Percentiles rank a stretch among this genome's conserved stretches.
phyloP scores from a whole-genome alignment of 2,888 invertebrate genomes.

The Leptinotarsa haldemani region DNA sequence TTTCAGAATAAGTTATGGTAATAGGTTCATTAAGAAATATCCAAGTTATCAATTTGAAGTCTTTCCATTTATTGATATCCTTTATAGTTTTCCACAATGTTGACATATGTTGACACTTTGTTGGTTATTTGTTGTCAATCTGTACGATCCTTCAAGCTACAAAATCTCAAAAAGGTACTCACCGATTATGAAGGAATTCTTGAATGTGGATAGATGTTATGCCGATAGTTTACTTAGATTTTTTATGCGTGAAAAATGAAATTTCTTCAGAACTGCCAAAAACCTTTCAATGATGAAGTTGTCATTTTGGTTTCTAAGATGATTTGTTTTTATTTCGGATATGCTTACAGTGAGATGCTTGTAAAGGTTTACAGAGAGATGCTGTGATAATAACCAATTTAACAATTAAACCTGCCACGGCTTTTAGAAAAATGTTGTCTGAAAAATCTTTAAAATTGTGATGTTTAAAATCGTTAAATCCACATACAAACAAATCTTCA shows the following conservation, averaged over 20 bases:
- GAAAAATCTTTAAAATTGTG: no score
- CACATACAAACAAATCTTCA: no score
- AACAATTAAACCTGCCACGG: no score
- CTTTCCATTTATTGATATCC: neutral
- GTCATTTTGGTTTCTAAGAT: conserved; percentile 21
- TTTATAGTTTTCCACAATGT: neutral
- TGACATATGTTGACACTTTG: conserved; percentile 17
- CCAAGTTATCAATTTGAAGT: neutral
- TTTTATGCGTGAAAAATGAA: conserved; percentile 21
- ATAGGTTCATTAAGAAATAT: neutral
- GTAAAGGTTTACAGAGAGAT: no score
- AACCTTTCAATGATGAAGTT: conserved; percentile 24
- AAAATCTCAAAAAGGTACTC: conserved; percentile 11
- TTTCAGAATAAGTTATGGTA: no score
- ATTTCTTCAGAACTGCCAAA: conserved; percentile 37
- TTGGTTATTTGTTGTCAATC: conserved; percentile 6
- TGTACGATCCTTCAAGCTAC: conserved; percentile 9
- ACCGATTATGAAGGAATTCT: conserved; percentile 20
- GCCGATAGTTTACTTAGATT: conserved; percentile 21
- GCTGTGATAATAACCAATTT: no score
- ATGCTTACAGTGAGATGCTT: neutral
- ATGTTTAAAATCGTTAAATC: no score
- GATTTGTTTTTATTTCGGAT: conserved; percentile 1
- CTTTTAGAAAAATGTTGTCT: no score
- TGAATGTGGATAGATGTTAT: conserved; percentile 1